phyloP scores from a whole-genome alignment of 2,888 invertebrate species.

The Scelioninae gen. 1 region DNA sequence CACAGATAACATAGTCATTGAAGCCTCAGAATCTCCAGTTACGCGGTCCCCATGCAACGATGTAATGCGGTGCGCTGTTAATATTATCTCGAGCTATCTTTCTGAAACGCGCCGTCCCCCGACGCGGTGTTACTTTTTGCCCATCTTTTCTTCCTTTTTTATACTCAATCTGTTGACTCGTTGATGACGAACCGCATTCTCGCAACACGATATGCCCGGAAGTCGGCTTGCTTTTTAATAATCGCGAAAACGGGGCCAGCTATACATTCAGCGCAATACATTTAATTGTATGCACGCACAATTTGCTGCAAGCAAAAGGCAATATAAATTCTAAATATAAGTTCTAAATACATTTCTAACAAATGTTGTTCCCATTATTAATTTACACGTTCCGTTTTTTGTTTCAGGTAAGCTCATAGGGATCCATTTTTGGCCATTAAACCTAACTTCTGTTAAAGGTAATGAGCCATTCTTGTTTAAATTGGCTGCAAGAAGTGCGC shows the following conservation, averaged over 20 bases:
- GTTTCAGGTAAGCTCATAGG: conserved; percentile 74
- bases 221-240: conserved; percentile 33
- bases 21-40: conserved; percentile 60
- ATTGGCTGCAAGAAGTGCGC: neutral
- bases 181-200: conserved; percentile 44
- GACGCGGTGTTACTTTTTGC: neutral
- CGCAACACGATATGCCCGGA: conserved; percentile 42
- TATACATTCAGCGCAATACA: neutral
- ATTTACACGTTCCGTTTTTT: conserved; percentile 61
- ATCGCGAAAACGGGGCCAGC: conserved; percentile 4
- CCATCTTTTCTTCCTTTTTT: too few relatives aligned
- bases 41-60: conserved; percentile 50
- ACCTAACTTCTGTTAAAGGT: neutral
- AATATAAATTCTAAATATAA: conserved; percentile 34
- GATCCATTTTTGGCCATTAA: conserved; percentile 5
- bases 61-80: conserved; percentile 45
- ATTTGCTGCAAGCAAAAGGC: conserved; percentile 2
- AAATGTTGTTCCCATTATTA: conserved; percentile 1
- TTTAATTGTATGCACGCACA: conserved; percentile 7
- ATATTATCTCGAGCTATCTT: conserved; percentile 48
- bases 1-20: conserved; percentile 54
- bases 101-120: conserved; percentile 16
- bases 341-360: neutral
- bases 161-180: conserved; percentile 28
- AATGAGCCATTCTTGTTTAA: conserved; percentile 16